Evolutionary conservation across 2,888 invertebrate species (phyloP).

Genomic region (Balanococcus diminutus): DNA sequence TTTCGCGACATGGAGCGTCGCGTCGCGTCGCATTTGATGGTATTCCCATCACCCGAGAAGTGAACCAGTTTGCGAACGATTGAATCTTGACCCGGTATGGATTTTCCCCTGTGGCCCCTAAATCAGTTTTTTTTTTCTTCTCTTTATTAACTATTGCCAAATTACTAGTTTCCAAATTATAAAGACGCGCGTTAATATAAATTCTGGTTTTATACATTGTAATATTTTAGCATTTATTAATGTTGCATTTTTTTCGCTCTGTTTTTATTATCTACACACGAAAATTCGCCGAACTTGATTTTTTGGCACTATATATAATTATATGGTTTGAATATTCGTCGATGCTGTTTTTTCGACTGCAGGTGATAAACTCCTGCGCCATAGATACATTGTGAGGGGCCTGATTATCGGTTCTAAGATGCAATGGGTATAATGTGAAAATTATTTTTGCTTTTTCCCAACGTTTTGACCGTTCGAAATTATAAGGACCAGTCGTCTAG

Average conservation of each 20-base stretch:
- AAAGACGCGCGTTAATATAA: neutral
- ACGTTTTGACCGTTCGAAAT: neutral
- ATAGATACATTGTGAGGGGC: neutral
- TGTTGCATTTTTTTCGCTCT: neutral
- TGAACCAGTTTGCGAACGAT: constrained; percentile 24
- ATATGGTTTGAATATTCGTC: neutral
- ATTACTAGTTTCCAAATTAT: constrained; percentile 39
- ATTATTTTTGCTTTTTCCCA: constrained; percentile 3
- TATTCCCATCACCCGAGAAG: neutral
- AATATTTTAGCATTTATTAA: constrained; percentile 45
- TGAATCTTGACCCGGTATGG: neutral
- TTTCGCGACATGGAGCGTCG: neutral
- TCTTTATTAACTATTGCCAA: constrained; percentile 13
- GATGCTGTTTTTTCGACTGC: constrained; percentile 30
- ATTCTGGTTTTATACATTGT: constrained; percentile 16
- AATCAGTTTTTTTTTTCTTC: neutral
- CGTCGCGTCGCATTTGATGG: neutral
- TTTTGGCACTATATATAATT: constrained; percentile 49
- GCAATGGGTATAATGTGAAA: neutral
- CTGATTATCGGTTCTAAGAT: neutral
- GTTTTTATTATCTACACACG: neutral
- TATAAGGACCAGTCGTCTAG: too few relatives aligned
- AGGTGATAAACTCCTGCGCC: constrained; percentile 1
- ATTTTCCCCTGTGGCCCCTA: neutral
- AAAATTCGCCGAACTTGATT: constrained; percentile 28